Conservation (phyloP, 2,888 invertebrate species). For the Neoaliturus tenellus region DNA sequence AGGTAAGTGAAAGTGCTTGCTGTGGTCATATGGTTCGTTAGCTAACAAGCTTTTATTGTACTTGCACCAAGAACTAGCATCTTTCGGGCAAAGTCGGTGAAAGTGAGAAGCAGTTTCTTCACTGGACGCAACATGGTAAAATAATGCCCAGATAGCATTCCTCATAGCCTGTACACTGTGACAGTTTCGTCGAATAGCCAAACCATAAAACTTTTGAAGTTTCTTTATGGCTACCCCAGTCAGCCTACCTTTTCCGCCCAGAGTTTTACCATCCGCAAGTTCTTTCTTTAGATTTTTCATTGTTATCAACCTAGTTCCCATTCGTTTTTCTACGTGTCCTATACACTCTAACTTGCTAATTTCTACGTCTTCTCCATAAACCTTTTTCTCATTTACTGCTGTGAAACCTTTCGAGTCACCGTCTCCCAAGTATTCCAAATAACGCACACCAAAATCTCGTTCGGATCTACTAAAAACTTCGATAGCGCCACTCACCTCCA, state of each 20-base stretch:
- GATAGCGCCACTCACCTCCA: conserved; percentile 62
- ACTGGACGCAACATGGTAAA: conserved; percentile 64
- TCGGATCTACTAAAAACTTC: conserved; percentile 60
- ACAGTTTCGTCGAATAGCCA: conserved; percentile 65
- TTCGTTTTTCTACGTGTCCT: conserved; percentile 51
- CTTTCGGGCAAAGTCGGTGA: conserved; percentile 65
- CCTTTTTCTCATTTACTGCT: conserved; percentile 39
- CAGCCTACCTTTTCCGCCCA: conserved; percentile 63
- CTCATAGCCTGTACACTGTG: conserved; percentile 64
- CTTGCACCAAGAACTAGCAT: conserved; percentile 63
- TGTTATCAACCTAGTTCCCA: conserved; percentile 58
- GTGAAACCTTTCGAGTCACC: conserved; percentile 50
- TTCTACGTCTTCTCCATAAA: conserved; percentile 56
- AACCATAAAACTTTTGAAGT: conserved; percentile 66
- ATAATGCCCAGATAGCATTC: conserved; percentile 67
- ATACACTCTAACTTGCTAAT: conserved; percentile 48
- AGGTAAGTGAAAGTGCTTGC: background rate
- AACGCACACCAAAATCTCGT: conserved; percentile 52
- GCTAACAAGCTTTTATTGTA: conserved; percentile 59
- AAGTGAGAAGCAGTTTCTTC: conserved; percentile 62
- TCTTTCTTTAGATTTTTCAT: conserved; percentile 44
- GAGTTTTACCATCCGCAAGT: conserved; percentile 55
- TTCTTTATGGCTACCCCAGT: conserved; percentile 65
- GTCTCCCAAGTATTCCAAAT: conserved; percentile 50
- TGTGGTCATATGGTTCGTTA: conserved; percentile 28